Percentiles rank a stretch among this genome's conserved stretches.
These are phyloP conservation scores for Drosophila meridionalis DNA, from an alignment of 2,888 invertebrate genomes.

Conservation along the genomic window DNA sequence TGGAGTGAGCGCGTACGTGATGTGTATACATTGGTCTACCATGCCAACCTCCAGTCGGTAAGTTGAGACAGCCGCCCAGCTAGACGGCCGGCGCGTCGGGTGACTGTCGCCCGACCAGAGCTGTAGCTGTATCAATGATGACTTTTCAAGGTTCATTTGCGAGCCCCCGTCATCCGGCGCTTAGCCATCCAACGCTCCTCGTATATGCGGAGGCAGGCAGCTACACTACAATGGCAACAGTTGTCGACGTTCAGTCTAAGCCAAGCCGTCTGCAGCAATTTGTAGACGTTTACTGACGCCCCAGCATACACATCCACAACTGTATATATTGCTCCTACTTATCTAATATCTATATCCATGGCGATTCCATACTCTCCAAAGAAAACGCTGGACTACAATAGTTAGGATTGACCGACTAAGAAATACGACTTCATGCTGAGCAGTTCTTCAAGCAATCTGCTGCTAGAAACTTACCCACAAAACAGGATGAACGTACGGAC, in stretches of 20 bases:
- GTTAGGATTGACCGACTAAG: not conserved
- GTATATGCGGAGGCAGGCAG: not conserved
- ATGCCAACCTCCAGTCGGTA: conserved; percentile 28
- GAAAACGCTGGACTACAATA: not conserved
- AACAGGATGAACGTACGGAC: not conserved
- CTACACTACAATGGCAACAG: conserved; percentile 58
- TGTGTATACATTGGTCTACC: conserved; percentile 68
- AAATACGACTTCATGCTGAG: not conserved
- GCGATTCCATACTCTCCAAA: conserved; percentile 18
- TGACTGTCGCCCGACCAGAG: conserved; percentile 35
- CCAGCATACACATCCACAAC: conserved; percentile 40
- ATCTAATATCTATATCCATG: conserved; percentile 55
- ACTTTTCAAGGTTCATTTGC: conserved; percentile 80
- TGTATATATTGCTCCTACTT: conserved; percentile 57
- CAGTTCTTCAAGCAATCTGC: not conserved
- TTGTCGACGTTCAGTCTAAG: conserved; percentile 50
- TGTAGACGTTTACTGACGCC: conserved; percentile 67
- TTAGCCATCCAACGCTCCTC: conserved; percentile 12
- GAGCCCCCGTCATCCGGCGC: conserved; percentile 25
- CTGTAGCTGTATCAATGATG: conserved; percentile 64
- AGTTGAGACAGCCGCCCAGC: conserved; percentile 23
- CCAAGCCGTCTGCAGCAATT: conserved; percentile 67
- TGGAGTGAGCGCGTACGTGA: conserved; percentile 70
- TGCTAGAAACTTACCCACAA: not conserved
- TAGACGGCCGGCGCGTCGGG: conserved; percentile 32